Percentiles rank a stretch among this genome's conserved stretches.
Evolutionary conservation across 2,888 invertebrate genomes (phyloP).

Genomic region (Zelleria hepariella): DNA sequence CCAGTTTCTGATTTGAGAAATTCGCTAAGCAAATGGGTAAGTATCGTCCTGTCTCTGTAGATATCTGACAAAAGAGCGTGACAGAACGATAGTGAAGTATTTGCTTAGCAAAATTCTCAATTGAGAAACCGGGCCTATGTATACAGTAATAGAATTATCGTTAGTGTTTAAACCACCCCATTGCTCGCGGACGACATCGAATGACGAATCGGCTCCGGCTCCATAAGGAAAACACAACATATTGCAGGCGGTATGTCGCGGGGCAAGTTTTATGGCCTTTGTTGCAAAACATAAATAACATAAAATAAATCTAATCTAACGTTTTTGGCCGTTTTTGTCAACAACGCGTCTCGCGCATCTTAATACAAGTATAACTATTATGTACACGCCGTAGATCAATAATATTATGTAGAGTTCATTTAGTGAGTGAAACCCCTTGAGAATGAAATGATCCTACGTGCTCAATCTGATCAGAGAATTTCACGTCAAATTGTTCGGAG

Average conservation of each 20-base stretch:
- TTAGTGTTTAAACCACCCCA: too few relatives aligned
- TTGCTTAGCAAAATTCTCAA: too few relatives aligned
- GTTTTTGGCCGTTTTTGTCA: not conserved
- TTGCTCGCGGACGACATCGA: too few relatives aligned
- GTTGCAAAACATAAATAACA: conserved; percentile 27
- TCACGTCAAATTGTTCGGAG: not conserved
- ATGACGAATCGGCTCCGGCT: not conserved
- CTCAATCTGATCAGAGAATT: not conserved
- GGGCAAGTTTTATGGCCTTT: conserved; percentile 30
- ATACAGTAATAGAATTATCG: too few relatives aligned
- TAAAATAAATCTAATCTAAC: not conserved
- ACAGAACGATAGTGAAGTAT: too few relatives aligned
- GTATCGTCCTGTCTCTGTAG: too few relatives aligned
- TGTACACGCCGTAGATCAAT: not conserved
- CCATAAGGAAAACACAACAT: not conserved
- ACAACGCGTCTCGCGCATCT: not conserved
- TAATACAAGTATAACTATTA: too few relatives aligned
- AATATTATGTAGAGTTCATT: not conserved
- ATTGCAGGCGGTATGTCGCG: not conserved
- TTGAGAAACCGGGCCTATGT: too few relatives aligned
- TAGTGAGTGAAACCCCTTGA: not conserved
- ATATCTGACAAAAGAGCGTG: too few relatives aligned
- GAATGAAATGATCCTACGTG: not conserved
- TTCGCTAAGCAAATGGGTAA: too few relatives aligned
- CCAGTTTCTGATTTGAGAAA: too few relatives aligned